Base-by-base conservation (phyloP, 64 coral and sea anemone species). In the Stichodactyla mertensii region DNA sequence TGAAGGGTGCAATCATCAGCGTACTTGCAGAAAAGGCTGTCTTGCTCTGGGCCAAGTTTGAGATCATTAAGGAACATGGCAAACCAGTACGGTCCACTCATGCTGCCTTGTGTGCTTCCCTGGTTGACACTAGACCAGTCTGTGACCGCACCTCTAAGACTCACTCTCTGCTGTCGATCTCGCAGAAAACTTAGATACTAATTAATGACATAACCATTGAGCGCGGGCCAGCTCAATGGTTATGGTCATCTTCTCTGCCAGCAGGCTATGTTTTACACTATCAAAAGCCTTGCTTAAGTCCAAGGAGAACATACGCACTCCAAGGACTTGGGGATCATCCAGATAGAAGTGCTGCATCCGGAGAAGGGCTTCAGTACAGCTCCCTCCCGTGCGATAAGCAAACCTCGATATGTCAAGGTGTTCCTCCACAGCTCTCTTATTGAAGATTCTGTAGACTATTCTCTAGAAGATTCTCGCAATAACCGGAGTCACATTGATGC, bases 401-500 rank as follows among this genome's bases (percentile, higher is more conserved):
- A 91, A 91, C 67, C 87, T 74, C 19, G 67, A 77, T 51, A 70
- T 31, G 27, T 64, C 60, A 59, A 91, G 59, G 31, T 79, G 57
- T 26, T 52, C 51, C 71, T 86, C 89, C n/a, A 86, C 54, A 52
- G 51, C 57, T 55, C 52, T 11, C 84, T 86, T 91, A 26, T 16
- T 82, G 71, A 86, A 86, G 19, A 16, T 62, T 77, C 59, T n/a
- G 60, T 91, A 91, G 6, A 91, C 83, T 22, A 26, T 61, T 61
- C 70, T 91, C 54, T 91, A 84, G 61, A 91, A 86, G 16, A n/a
- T 14, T 54, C 84, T 77, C 8, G 89, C 84, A 56, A 86, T 91
- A 19, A 91, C 74, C 28, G 84, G 89, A 52, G 89, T 87, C 16
- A 91, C 77, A 82, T 80, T 87, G 45, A 91, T 86, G 23, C 89